Base-by-base conservation (phyloP, 2,113 vertebrate species). In the Halichoerus grypus region DNA sequence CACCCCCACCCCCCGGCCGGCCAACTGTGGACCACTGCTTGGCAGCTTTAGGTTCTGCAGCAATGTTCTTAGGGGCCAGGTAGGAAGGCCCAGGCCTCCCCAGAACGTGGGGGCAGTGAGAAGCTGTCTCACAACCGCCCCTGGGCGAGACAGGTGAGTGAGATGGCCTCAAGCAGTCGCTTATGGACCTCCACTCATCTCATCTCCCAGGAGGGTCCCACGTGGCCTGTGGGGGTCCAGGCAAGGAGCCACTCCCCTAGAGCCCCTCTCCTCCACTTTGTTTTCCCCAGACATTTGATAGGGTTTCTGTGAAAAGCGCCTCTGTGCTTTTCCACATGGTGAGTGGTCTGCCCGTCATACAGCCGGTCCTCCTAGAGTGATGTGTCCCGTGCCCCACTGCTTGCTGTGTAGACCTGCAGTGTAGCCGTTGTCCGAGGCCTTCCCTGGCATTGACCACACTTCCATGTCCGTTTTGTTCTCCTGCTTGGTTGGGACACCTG, bases 211-310 rank as follows among this genome's bases (percentile, higher is more conserved):
- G 39, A 87, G 19, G 49, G 5, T 26, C 7, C 14, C 9, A 7
- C 0, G 13, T 9, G 36, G 61, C 31, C 21, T 67, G 1, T 51
- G 11, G 21, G 28, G n/a, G 4, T 7, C 4, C 1, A 0, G 4
- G 21, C 65, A 21, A 11, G 81, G 55, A 59, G 8, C 19, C 2
- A 9, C 28, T 39, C 72, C 31, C 39, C 21, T 3, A 49, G 2
- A 31, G 61, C 80, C 6, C 28, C 36, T 42, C 21, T 46, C 9
- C 3, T 65, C 26, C 21, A 4, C 15, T 42, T 28, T 1, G 22
- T 72, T 87, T 87, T 31, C 63, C 77, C 42, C 5, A 7, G 36
- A 33, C 72, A 51, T n/a, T 88, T 21, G 49, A 26, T 65, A 51
- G 1, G 4, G 8, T 79, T 72, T 31, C 69, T 74, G 0, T n/a